phyloP scores from a whole-genome alignment of 2,113 vertebrate genomes.

The Oenanthe melanoleuca region DNA sequence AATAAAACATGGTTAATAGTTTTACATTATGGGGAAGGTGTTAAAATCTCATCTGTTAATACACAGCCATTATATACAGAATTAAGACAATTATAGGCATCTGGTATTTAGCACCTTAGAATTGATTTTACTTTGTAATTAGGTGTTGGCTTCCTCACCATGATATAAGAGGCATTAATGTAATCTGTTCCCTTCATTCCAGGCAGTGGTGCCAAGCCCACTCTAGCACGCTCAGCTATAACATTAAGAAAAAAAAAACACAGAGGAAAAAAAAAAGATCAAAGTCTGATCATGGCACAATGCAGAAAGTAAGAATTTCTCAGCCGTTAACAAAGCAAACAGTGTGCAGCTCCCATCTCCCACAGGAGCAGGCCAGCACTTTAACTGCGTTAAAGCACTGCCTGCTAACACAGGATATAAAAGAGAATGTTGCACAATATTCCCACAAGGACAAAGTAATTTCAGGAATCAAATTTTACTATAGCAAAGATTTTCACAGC shows the following conservation, averaged over 20 bases:
- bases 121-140: conserved; percentile 68
- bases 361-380: conserved; percentile 37
- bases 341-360: conserved; percentile 40
- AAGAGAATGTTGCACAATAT: conserved; percentile 42
- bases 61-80: conserved; percentile 55
- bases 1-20: conserved; percentile 47
- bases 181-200: conserved; percentile 95
- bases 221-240: conserved; percentile 90
- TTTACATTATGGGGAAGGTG: conserved; percentile 52
- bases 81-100: conserved; percentile 62
- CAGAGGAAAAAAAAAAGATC: background rate
- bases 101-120: conserved; percentile 68
- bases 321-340: conserved; percentile 42
- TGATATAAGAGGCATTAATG: conserved; percentile 97
- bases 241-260: background rate
- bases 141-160: conserved; percentile 84
- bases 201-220: conserved; percentile 88
- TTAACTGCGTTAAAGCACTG: conserved; percentile 52
- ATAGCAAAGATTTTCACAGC: conserved; percentile 53
- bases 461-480: conserved; percentile 58
- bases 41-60: conserved; percentile 58
- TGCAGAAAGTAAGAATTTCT: conserved; percentile 36
- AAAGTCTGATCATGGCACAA: conserved; percentile 40
- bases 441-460: conserved; percentile 54
- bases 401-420: conserved; percentile 54